A percentile compares a stretch with the other conserved stretches of the same genome.
These are phyloP conservation scores for Eupithecia abbreviata DNA, from an alignment of 2,888 invertebrate species.

Conservation along the genomic window DNA sequence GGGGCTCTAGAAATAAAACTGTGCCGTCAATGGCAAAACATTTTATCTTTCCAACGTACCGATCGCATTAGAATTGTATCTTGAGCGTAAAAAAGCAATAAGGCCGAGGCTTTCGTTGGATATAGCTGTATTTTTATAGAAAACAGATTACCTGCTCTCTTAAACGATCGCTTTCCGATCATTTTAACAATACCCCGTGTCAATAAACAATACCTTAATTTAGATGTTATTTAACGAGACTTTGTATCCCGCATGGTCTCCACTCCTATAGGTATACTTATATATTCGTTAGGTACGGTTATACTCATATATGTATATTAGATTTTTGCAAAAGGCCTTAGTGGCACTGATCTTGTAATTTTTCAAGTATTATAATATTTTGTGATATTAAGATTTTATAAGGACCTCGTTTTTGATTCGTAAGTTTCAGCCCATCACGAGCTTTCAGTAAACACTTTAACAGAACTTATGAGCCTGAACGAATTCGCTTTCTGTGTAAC, in stretches of 20 bases:
- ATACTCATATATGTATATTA: too few species aligned
- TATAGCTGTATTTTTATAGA: constrained; percentile 20
- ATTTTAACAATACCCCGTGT: not conserved
- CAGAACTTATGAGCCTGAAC: not conserved
- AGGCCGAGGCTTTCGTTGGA: constrained; percentile 60
- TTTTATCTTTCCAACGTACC: constrained; percentile 59
- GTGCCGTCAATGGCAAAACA: constrained; percentile 62
- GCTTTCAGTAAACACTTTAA: not conserved
- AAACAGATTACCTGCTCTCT: constrained; percentile 7
- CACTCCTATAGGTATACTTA: too few species aligned
- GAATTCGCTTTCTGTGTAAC: constrained; percentile 14
- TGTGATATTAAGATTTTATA: too few species aligned
- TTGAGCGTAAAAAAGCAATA: constrained; percentile 65
- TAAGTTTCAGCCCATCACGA: too few species aligned
- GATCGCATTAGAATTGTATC: constrained; percentile 65
- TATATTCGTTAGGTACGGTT: too few species aligned
- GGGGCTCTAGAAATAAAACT: constrained; percentile 53
- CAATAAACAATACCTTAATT: not conserved
- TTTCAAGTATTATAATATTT: not conserved
- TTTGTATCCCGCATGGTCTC: too few species aligned
- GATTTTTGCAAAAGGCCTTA: too few species aligned
- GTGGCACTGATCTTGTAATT: too few species aligned
- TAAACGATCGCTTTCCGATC: not conserved
- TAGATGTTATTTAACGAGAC: too few species aligned
- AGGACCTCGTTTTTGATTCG: too few species aligned